Conservation (phyloP, 2,113 vertebrate genomes). For the Sisor rabdophorus region DNA sequence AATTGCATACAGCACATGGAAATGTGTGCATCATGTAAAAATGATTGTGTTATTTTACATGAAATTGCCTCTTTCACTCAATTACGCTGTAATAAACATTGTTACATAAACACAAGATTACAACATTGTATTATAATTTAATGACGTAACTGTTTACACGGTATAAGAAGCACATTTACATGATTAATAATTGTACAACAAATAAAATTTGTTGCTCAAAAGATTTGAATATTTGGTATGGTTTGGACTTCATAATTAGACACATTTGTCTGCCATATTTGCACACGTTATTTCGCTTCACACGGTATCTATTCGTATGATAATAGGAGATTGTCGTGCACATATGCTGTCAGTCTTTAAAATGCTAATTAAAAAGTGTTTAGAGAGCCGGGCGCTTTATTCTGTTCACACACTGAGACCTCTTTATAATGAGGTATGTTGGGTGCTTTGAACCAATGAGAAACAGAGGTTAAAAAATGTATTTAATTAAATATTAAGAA, state of each 20-base stretch:
- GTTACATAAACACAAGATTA: not conserved
- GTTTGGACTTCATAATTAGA: not conserved
- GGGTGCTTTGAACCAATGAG: not conserved
- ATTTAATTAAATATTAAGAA: constrained; percentile 8
- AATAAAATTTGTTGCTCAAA: not conserved
- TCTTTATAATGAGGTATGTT: constrained; percentile 29
- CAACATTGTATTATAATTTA: not conserved
- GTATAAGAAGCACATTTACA: not conserved
- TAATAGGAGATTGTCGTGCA: constrained; percentile 43
- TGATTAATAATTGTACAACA: not conserved
- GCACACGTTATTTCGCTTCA: constrained; percentile 12
- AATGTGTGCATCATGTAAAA: not conserved
- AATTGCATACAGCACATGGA: not conserved
- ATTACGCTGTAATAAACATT: not conserved
- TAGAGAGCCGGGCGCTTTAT: constrained; percentile 51
- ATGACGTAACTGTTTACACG: not conserved
- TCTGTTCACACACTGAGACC: constrained; percentile 34
- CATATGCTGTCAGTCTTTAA: constrained; percentile 51
- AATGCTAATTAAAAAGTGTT: constrained; percentile 61
- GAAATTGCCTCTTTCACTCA: not conserved
- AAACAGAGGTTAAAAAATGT: not conserved
- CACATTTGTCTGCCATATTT: constrained; percentile 34
- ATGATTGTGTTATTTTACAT: not conserved
- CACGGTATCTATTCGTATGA: constrained; percentile 37
- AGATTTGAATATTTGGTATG: not conserved